phyloP scores from a whole-genome alignment of 2,113 vertebrate genomes.

The Lophura nycthemera region DNA sequence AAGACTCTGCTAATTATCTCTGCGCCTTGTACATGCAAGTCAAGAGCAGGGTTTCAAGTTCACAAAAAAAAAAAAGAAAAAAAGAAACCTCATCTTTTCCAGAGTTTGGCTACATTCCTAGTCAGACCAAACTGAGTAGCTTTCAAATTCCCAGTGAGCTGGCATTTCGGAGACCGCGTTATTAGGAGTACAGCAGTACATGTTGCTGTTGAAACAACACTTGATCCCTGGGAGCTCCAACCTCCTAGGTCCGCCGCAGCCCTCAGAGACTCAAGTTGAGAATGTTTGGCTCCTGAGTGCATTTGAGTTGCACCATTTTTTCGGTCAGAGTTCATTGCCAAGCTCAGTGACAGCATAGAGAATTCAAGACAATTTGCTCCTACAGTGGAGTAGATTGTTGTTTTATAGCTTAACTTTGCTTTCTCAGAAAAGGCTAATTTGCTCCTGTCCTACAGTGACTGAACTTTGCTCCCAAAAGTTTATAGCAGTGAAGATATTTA shows the following conservation, averaged over 20 bases:
- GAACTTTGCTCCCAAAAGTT: background rate
- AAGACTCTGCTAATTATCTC: background rate
- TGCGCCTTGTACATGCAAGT: background rate
- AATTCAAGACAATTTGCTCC: background rate
- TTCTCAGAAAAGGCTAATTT: background rate
- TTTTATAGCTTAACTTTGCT: background rate
- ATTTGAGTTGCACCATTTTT: background rate
- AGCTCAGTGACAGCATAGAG: background rate
- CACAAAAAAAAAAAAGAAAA: background rate
- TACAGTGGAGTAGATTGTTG: background rate
- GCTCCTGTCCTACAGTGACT: background rate
- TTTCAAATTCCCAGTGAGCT: background rate
- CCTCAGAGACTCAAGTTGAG: background rate
- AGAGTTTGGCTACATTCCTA: background rate
- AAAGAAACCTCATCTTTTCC: background rate
- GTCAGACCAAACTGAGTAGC: background rate
- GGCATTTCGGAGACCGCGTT: constrained; percentile 16
- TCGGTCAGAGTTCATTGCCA: background rate
- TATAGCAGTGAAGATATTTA: background rate
- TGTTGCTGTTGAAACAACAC: constrained; percentile 14
- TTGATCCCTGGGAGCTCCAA: background rate
- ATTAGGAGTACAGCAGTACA: background rate
- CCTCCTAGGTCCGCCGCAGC: background rate
- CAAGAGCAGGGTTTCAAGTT: background rate
- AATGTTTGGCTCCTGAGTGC: background rate